Evolutionary conservation across 2,797 vertebrate genomes (phyloP).

Genomic region (Alectoris magna): DNA sequence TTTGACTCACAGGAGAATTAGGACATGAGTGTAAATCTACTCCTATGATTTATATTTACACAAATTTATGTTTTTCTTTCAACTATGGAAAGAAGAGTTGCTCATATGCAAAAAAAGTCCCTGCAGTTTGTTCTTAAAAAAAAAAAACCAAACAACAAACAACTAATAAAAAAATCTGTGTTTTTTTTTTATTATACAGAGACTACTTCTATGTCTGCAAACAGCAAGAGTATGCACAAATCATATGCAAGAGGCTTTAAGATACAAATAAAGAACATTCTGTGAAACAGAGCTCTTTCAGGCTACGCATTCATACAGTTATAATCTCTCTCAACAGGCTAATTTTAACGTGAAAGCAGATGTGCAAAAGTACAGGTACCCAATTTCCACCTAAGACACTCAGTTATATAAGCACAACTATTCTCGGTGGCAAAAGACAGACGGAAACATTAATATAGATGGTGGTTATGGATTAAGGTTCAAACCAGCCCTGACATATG

Average conservation of each 20-base stretch:
- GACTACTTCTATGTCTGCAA: background rate
- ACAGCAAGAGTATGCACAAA: accelerated
- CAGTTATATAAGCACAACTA: background rate
- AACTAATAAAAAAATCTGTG: background rate
- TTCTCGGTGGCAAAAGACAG: background rate
- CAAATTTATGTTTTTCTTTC: constrained; percentile 29
- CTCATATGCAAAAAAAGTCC: background rate
- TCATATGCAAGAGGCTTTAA: background rate
- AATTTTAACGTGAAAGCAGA: background rate
- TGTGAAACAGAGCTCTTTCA: background rate
- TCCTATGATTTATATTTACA: background rate
- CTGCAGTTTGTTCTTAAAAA: background rate
- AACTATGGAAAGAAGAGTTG: background rate
- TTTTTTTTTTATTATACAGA: background rate
- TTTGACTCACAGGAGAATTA: constrained; percentile 47
- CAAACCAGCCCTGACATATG: background rate
- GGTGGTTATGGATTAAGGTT: background rate
- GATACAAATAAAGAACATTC: background rate
- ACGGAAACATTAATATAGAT: background rate
- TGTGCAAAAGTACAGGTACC: accelerated
- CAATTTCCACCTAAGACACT: background rate
- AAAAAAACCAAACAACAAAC: background rate
- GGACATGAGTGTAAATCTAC: constrained; percentile 17
- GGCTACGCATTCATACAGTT: constrained; percentile 15
- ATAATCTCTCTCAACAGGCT: background rate